These are phyloP conservation scores for Bovichtus variegatus DNA, from an alignment of 2,797 vertebrate genomes.

Conservation along the genomic window DNA sequence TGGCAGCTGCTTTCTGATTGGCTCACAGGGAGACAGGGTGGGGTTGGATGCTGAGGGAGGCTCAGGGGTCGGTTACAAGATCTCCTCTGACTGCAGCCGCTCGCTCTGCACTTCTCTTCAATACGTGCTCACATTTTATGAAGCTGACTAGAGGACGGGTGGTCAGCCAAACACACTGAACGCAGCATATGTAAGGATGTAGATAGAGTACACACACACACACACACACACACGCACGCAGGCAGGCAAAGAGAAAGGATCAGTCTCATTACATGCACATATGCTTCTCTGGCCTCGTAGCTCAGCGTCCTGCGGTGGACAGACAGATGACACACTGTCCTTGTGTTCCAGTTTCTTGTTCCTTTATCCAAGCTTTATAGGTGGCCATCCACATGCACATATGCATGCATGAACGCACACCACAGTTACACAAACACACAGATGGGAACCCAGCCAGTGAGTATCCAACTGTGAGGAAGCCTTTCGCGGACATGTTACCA, in stretches of 20 bases:
- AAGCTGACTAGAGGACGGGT: constrained; percentile 5
- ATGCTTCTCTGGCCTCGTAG: constrained; percentile 43
- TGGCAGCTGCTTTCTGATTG: constrained; percentile 48
- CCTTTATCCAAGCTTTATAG: constrained; percentile 54
- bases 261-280: constrained; percentile 44
- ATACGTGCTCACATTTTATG: constrained; percentile 11
- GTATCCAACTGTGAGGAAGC: constrained; percentile 27
- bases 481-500: constrained; percentile 1
- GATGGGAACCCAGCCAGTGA: constrained; percentile 20
- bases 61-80: constrained; percentile 45
- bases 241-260: constrained; percentile 9
- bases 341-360: constrained; percentile 60
- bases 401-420: constrained; percentile 1
- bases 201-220: neutral
- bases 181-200: neutral
- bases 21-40: constrained; percentile 60
- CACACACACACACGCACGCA: constrained; percentile 6
- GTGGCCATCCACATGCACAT: constrained; percentile 38
- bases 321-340: constrained; percentile 67
- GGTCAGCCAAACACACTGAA: neutral
- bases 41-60: constrained; percentile 56
- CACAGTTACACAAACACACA: constrained; percentile 14
- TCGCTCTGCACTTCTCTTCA: constrained; percentile 24
- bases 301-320: constrained; percentile 59
- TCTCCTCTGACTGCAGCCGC: constrained; percentile 50